These are phyloP conservation scores for Vesta saturnalis DNA, from an alignment of 2,888 invertebrate species.

Conservation along the genomic window DNA sequence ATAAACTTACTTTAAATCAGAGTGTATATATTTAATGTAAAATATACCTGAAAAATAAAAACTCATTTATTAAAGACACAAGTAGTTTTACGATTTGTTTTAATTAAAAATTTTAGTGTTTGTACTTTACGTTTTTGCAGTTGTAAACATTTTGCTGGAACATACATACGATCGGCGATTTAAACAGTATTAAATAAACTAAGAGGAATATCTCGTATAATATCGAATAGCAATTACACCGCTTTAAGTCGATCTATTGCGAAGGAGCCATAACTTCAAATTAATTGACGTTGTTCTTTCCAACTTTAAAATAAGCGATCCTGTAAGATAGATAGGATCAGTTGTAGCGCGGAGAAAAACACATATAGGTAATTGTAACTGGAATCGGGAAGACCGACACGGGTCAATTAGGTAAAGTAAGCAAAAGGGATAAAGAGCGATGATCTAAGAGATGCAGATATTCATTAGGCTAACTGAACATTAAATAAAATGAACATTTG, in stretches of 20 bases:
- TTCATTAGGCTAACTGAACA: conserved; percentile 66
- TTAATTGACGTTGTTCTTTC: conserved; percentile 56
- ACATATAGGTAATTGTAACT: conserved; percentile 39
- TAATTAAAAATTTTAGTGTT: neutral
- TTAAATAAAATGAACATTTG: conserved; percentile 64
- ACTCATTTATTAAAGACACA: no score
- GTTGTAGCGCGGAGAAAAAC: conserved; percentile 50
- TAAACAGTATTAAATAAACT: conserved; percentile 31
- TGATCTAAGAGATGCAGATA: conserved; percentile 61
- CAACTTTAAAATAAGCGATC: conserved; percentile 56
- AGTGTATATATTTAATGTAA: no score
- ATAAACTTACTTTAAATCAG: no score
- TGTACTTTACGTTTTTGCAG: neutral
- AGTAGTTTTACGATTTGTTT: no score
- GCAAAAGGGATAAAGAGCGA: conserved; percentile 54
- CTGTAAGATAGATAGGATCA: conserved; percentile 55
- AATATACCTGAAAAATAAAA: no score
- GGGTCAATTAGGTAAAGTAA: conserved; percentile 62
- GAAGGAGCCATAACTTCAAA: conserved; percentile 53
- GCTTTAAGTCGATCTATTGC: conserved; percentile 33
- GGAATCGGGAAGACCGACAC: conserved; percentile 44
- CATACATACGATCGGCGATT: conserved; percentile 10
- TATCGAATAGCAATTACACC: conserved; percentile 38
- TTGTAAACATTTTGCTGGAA: neutral
- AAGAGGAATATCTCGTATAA: conserved; percentile 40